Evolutionary conservation across 2,113 vertebrate species (phyloP).

Genomic region (Dicerorhinus sumatrensis): DNA sequence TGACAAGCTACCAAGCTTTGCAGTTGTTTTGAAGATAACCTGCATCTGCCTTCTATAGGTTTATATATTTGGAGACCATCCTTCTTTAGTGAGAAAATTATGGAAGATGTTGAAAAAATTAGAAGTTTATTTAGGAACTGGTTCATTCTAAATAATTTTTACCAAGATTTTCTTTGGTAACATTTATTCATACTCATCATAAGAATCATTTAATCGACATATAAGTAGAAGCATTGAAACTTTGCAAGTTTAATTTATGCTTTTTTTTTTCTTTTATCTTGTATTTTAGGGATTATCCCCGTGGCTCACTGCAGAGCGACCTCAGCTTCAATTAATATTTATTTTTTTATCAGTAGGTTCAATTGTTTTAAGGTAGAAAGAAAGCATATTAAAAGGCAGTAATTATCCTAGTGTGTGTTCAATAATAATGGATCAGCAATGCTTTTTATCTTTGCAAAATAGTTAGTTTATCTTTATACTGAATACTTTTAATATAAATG

Average conservation of each 20-base stretch:
- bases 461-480: conserved; percentile 18
- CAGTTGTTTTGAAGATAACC: neutral
- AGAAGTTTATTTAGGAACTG: neutral
- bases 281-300: conserved; percentile 57
- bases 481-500: conserved; percentile 22
- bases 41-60: neutral
- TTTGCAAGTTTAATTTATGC: conserved; percentile 50
- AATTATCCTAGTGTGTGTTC: conserved; percentile 20
- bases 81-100: neutral
- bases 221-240: conserved; percentile 66
- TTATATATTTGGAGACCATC: neutral
- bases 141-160: neutral
- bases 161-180: conserved; percentile 1
- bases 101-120: neutral
- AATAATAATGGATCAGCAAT: neutral
- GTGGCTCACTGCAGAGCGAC: neutral
- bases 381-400: conserved; percentile 59
- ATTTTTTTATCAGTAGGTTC: conserved; percentile 44
- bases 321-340: conserved; percentile 59
- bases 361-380: conserved; percentile 57
- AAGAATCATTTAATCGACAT: neutral
- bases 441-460: conserved; percentile 42
- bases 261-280: conserved; percentile 59
- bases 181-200: neutral
- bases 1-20: neutral